Evolutionary conservation across 2,797 vertebrate genomes (phyloP).

Genomic region (Ispidina picta): DNA sequence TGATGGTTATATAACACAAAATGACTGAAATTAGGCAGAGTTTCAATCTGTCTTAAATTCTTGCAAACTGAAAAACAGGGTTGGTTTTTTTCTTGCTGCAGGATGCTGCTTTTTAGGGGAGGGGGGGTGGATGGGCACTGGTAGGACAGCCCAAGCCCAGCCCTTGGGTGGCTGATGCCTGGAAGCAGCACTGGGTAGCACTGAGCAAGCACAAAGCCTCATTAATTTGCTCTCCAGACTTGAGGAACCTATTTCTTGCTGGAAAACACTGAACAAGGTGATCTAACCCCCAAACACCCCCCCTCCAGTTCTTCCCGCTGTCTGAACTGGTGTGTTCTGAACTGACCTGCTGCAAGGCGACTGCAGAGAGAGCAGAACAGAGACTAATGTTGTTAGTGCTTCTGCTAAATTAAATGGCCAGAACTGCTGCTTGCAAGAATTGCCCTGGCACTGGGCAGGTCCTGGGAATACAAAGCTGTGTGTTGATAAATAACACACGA

Average conservation of each 20-base stretch:
- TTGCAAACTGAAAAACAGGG: background rate
- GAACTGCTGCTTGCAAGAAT: accelerated
- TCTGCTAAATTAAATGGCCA: background rate
- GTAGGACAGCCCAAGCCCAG: background rate
- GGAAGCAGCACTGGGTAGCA: background rate
- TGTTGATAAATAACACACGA: accelerated
- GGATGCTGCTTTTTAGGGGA: background rate
- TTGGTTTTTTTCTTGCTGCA: background rate
- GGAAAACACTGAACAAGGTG: background rate
- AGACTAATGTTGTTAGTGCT: background rate
- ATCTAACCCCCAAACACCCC: background rate
- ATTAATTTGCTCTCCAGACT: background rate
- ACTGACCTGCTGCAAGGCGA: background rate
- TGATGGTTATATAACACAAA: background rate
- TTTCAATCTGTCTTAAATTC: background rate
- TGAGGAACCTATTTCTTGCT: background rate
- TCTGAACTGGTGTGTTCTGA: background rate
- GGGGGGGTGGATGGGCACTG: too few species aligned
- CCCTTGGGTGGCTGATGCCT: accelerated
- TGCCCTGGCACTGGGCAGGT: background rate
- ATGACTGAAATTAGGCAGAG: background rate
- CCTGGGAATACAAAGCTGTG: accelerated
- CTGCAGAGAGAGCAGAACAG: background rate
- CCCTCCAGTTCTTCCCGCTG: background rate
- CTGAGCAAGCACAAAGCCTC: background rate